Conservation (phyloP, 2,797 vertebrate genomes). For the Darevskia nairensis region DNA sequence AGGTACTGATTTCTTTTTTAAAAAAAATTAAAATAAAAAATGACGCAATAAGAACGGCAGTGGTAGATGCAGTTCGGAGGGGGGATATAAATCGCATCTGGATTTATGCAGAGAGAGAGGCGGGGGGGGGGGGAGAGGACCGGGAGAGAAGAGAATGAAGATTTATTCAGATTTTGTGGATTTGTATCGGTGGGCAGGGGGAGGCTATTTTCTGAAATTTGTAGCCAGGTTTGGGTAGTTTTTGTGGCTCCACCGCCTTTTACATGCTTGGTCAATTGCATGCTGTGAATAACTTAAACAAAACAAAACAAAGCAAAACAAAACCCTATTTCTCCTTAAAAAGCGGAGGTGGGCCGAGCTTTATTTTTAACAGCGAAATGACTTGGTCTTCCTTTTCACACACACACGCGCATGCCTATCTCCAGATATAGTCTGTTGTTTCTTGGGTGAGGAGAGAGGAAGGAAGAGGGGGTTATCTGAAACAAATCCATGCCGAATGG, state of each 20-base stretch:
- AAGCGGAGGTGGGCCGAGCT: too few relatives aligned
- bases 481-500: neutral
- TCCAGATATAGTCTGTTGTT: neutral
- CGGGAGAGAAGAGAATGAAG: neutral
- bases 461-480: neutral
- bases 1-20: neutral
- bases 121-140: too few relatives aligned
- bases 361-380: neutral
- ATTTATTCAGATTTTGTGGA: neutral
- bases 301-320: too few relatives aligned
- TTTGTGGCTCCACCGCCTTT: neutral
- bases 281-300: too few relatives aligned
- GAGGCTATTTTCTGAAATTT: slow-evolving; percentile 11
- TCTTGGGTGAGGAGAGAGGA: neutral
- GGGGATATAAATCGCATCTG: neutral
- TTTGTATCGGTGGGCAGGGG: neutral
- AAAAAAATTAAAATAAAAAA: neutral
- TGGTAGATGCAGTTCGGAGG: neutral
- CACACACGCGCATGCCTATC: neutral
- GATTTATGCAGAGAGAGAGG: neutral
- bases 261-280: neutral
- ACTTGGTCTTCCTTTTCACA: too few relatives aligned
- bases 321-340: neutral
- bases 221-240: neutral
- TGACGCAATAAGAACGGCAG: neutral